Evolutionary conservation across 2,888 invertebrate species (phyloP), one percentile per base, ranked within the genome.

Genomic region (Caprella mutica): DNA sequence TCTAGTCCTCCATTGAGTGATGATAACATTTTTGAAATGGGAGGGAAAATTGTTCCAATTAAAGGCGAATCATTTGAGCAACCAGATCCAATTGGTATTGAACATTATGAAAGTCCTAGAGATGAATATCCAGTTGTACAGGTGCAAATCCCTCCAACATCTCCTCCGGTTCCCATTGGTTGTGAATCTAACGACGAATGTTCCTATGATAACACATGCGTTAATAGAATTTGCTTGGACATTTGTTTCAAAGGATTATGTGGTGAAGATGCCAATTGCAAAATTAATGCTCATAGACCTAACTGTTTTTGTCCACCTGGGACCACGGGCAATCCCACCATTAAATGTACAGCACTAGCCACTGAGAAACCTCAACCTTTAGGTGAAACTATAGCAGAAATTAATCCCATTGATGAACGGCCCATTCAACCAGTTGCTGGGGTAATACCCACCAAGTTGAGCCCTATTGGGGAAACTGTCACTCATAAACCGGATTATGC

Each of bases 231-330:
- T 2, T 59, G 59, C 42, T 43, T 51, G 72, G 75, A 78, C 80
- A 26, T 81, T 80, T 66, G 73, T 78, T 89, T 88, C 69, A 73
- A 77, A 19, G 80, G 81, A 66, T 80, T 56, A 19, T 59, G 59
- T 56, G 59, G 59, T n/a, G 71, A 79, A 55, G 80, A 79, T 65
- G 84, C 86, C 1, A 75, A 79, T 62, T 87, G 87, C 68, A 77
- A 76, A 69, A 84, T 86, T 8, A 80, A 83, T 66, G 82, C 81
- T 68, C 87, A 87, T 52, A 52, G 62, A 12, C 67, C 67, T 12
- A 52, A 66, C 4, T 62, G 62, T 42, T 21, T 39, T 6, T 62
- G 62, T 56, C 62, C 58, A 4, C 53, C 52, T 19, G 61, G 61
- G 54, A 61, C 61, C 27, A 52, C 53, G 5, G 58, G 62, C 29